Evolutionary conservation across 1,140 invertebrate genomes (phyloP).

Genomic region (Battus philenor): DNA sequence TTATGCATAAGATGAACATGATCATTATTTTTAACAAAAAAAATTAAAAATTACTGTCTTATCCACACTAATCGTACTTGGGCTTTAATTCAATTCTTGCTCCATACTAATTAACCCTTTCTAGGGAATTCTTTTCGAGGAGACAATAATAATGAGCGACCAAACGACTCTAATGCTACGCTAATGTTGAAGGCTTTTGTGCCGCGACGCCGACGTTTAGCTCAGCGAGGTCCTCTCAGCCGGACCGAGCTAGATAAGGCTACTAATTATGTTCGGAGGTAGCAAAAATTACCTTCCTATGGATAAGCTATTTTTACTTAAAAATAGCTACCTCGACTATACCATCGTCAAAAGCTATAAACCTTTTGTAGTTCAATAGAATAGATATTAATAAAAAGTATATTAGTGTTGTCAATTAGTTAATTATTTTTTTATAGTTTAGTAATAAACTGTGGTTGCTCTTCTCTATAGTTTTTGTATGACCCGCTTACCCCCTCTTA

Average conservation of each 20-base stretch:
- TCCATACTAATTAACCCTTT: constrained; percentile 70
- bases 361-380: no score
- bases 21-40: constrained; percentile 16
- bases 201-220: constrained; percentile 3
- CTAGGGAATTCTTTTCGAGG: constrained; percentile 56
- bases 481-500: no score
- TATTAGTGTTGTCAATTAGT: no score
- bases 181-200: constrained; percentile 20
- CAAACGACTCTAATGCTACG: constrained; percentile 52
- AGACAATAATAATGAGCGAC: constrained; percentile 61
- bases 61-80: constrained; percentile 34
- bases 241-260: not conserved
- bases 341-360: no score
- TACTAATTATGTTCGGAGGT: no score
- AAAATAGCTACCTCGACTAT: not conserved
- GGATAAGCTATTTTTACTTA: no score
- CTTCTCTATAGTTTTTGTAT: no score
- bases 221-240: not conserved
- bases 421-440: no score
- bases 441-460: no score
- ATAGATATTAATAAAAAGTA: no score
- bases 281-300: no score
- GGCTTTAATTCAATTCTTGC: constrained; percentile 66
- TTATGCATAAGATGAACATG: not conserved
- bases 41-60: constrained; percentile 19